phyloP scores from a whole-genome alignment of 2,113 vertebrate species.

The Herpailurus yagouaroundi region DNA sequence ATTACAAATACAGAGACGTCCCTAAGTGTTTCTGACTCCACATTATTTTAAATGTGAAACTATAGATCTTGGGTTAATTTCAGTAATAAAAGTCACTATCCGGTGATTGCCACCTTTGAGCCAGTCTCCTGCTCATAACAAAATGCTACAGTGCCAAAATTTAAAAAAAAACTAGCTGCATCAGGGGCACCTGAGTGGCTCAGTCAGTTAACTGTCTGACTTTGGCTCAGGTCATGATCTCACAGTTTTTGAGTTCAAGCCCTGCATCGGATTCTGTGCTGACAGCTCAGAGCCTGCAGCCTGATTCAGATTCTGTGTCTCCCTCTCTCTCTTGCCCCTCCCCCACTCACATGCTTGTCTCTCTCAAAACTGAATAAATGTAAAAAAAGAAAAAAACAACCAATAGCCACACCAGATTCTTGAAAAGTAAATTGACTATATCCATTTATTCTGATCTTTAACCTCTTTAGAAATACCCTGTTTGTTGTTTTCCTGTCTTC shows the following conservation, averaged over 20 bases:
- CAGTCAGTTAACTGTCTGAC: no score
- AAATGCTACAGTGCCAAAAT: not conserved
- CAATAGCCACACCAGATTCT: not conserved
- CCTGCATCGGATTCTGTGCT: no score
- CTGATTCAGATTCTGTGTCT: no score
- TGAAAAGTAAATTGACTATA: not conserved
- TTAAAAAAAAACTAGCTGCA: not conserved
- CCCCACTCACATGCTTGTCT: no score
- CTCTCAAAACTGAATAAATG: no score
- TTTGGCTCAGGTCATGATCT: no score
- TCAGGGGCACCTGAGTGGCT: no score
- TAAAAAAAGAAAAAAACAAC: no score
- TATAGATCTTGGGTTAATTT: not conserved
- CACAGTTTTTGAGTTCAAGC: no score
- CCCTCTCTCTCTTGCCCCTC: no score
- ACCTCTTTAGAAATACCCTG: not conserved
- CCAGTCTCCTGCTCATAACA: not conserved
- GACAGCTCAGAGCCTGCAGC: no score
- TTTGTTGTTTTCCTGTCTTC: not conserved
- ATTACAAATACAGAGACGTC: not conserved
- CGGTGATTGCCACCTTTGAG: not conserved
- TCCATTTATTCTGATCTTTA: not conserved
- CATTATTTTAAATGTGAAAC: slow-evolving; percentile 5
- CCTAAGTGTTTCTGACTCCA: not conserved
- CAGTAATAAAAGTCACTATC: not conserved